Base-by-base conservation (phyloP, 2,113 vertebrate genomes). In the Syrmaticus mikado region DNA sequence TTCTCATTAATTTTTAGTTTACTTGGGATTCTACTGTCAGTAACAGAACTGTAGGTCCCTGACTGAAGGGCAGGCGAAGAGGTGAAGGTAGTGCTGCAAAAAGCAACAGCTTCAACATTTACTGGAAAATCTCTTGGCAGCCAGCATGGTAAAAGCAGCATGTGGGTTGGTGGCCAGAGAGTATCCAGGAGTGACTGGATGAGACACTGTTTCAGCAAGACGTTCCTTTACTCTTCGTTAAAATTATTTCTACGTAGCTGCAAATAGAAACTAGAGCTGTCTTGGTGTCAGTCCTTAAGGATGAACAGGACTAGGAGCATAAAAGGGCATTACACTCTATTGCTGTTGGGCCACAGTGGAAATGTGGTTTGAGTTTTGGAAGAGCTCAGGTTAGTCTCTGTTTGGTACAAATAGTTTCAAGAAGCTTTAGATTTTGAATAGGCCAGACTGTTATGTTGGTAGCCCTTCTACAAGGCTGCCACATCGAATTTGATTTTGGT, bases 51-150 rank as follows among this genome's bases (percentile, higher is more conserved):
- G 34, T 62, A 91, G 64, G 58, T 73, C 50, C 34, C 55, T 91
- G 52, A 53, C 17, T 41, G 48, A 82, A 87, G 41, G 55, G 20
- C 24, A 67, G 41, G 36, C 45, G 45, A 60, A 94, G 67, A 93
- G 64, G 78, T 91, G 76, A 92, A 87, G 45, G 46, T 85, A 85
- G 22, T n/a, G 32, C 55, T 89, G 41, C 57, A 92, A 66, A 89
- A 88, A 20, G 10, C 78, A 89, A 70, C 40, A 78, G 34, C 38
- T 87, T 80, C 77, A 77, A 3, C 81, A 67, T 91, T 95, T 92
- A 92, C 89, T 96, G 91, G 89, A 95, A 94, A 95, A 94, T 77
- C 34, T 87, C 50, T 87, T 94, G 94, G 94, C 91, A 96, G 82
- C 9, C 67, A 70, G 8, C 0, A 1, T 61, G 78, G 77, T 45